A percentile compares a stretch with the other conserved stretches of the same genome.
These are phyloP conservation scores for Agrenia bidenticulata DNA, from an alignment of 2,888 invertebrate species.

Conservation along the genomic window DNA sequence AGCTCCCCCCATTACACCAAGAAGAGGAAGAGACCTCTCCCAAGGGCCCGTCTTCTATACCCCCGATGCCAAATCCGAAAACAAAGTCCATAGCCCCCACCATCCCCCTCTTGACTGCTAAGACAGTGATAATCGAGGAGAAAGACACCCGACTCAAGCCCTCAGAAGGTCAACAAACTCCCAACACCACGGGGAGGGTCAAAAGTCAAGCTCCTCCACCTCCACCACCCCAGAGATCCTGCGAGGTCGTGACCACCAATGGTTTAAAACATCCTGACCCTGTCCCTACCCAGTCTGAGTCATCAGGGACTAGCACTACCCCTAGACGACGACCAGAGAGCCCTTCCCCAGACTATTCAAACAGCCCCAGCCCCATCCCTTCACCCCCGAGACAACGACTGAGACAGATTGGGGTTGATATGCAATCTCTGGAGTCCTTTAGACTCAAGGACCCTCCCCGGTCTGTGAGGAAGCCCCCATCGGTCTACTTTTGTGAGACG, in stretches of 20 bases:
- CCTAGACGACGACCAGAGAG: constrained; percentile 57
- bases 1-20: constrained; percentile 15
- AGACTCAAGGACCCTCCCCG: constrained; percentile 67
- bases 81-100: constrained; percentile 12
- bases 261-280: constrained; percentile 6
- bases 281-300: neutral
- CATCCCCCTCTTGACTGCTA: constrained; percentile 22
- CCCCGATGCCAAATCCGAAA: neutral
- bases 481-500: constrained; percentile 63
- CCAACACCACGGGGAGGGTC: neutral
- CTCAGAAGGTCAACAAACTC: neutral
- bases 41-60: neutral
- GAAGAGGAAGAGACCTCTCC: neutral
- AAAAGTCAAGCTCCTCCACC: constrained; percentile 24
- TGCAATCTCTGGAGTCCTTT: constrained; percentile 75
- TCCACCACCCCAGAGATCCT: constrained; percentile 1
- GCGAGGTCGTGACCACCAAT: neutral
- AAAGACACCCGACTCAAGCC: too few species aligned
- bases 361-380: constrained; percentile 51
- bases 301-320: neutral
- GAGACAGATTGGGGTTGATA: constrained; percentile 62
- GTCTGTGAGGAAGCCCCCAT: constrained; percentile 67
- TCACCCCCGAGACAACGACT: constrained; percentile 27
- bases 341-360: constrained; percentile 63
- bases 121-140: constrained; percentile 44